Evolutionary conservation across 23 tunicate species (phyloP), one percentile per base, ranked within the genome.

Genomic region (Clavelina lepadiformis): DNA sequence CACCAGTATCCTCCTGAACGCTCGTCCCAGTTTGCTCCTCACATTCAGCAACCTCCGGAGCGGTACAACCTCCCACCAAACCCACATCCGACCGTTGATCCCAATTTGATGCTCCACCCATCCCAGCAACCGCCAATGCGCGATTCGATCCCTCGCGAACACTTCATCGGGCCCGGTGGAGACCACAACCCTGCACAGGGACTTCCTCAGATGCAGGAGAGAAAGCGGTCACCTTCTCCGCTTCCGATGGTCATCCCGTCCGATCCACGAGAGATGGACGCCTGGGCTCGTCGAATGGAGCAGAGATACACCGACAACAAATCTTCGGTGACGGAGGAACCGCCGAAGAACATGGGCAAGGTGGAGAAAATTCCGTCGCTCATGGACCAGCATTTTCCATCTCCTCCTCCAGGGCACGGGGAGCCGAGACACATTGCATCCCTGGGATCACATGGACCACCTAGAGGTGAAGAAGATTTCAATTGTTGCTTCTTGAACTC

Each of bases 111-210:
- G 38, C n/a, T n/a, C n/a, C n/a, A n/a, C n/a, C 37, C 38, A 13
- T 18, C 33, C 31, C 82, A 23, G 21, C 69, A 41, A 5, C 68
- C 7, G 2, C 26, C 18, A 36, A 57, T 46, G 19, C 32, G 72
- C 3, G 35, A 27, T 13, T 56, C 46, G 4, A 7, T 6, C 7
- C 68, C 37, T 37, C 62, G 56, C 37, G 53, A 74, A 19, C 80
- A 55, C 60, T 55, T 38, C 34, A 78, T 86, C 65, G 95, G 95
- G 2, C 95, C 95, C 6, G 73, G 79, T 50, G 95, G 95, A n/a
- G 95, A 86, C 58, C 82, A 86, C 33, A 64, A 46, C 31, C 57
- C 47, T 31, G 72, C 35, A 3, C 72, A 66, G 57, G 6, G 24
- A 3, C 83, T 34, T 21, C 30, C 56, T 1, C 44, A 27, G 8